Percentiles rank a stretch among this genome's conserved stretches.
Evolutionary conservation across 2,113 vertebrate species (phyloP).

Genomic region (Capreolus pygargus): DNA sequence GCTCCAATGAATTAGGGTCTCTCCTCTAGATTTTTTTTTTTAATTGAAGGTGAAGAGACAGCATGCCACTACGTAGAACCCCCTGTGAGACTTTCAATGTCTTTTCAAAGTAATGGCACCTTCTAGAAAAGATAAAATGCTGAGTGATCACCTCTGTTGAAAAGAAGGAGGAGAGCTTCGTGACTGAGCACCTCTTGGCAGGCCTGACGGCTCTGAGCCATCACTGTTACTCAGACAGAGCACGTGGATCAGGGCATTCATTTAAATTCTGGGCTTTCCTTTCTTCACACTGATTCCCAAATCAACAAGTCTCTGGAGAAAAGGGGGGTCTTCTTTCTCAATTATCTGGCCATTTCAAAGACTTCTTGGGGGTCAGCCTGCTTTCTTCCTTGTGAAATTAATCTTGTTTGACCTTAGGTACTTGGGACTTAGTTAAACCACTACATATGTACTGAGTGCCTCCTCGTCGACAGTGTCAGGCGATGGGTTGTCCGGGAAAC

Average conservation of each 20-base stretch:
- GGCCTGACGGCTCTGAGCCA: not conserved
- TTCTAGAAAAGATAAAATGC: constrained; percentile 48
- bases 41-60: constrained; percentile 19
- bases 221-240: not conserved
- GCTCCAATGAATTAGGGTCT: not conserved
- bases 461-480: not conserved
- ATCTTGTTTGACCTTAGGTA: not conserved
- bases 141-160: constrained; percentile 33
- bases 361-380: not conserved
- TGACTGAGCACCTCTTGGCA: constrained; percentile 2
- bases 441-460: not conserved
- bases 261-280: not conserved
- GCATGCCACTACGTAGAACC: not conserved
- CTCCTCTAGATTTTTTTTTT: not conserved
- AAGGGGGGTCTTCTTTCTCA: not conserved
- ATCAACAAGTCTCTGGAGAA: not conserved
- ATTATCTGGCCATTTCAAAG: not conserved
- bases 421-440: not conserved
- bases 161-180: not conserved
- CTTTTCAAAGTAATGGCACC: constrained; percentile 51
- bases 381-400: not conserved
- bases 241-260: not conserved
- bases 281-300: not conserved
- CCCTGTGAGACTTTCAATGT: not conserved
- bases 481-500: not conserved